Conservation (phyloP, 2,113 vertebrate species). For the Leucosticte australis region DNA sequence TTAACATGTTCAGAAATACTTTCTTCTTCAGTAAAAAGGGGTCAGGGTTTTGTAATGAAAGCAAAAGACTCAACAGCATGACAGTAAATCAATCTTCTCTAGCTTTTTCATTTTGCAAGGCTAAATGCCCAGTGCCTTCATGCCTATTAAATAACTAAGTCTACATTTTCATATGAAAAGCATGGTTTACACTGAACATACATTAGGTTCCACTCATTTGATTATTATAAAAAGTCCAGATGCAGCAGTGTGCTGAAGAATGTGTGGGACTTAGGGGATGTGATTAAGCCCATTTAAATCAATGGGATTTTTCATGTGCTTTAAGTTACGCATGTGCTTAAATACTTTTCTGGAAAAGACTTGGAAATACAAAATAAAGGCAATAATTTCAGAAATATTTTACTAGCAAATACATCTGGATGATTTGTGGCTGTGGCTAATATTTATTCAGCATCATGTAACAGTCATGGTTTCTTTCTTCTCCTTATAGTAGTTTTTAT, state of each 20-base stretch:
- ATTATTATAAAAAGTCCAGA: background rate
- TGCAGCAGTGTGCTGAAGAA: background rate
- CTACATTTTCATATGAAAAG: background rate
- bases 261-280: background rate
- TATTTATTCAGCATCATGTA: conserved; percentile 30
- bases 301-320: background rate
- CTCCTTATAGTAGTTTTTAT: background rate
- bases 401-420: conserved; percentile 1
- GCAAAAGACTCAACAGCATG: background rate
- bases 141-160: background rate
- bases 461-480: conserved; percentile 4
- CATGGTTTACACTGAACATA: background rate
- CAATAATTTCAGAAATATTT: conserved; percentile 41
- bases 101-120: background rate
- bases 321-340: background rate
- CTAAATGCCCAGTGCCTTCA: background rate
- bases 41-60: background rate
- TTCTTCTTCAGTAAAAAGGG: background rate
- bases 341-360: background rate
- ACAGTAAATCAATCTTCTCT: background rate
- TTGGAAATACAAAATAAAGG: conserved; percentile 21
- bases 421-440: conserved; percentile 14
- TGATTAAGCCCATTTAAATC: background rate
- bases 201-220: background rate
- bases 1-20: background rate